A percentile compares a stretch with the other conserved stretches of the same genome.
Evolutionary conservation across 1,140 invertebrate species (phyloP).

Genomic region (Leptestheria dahalacensis): DNA sequence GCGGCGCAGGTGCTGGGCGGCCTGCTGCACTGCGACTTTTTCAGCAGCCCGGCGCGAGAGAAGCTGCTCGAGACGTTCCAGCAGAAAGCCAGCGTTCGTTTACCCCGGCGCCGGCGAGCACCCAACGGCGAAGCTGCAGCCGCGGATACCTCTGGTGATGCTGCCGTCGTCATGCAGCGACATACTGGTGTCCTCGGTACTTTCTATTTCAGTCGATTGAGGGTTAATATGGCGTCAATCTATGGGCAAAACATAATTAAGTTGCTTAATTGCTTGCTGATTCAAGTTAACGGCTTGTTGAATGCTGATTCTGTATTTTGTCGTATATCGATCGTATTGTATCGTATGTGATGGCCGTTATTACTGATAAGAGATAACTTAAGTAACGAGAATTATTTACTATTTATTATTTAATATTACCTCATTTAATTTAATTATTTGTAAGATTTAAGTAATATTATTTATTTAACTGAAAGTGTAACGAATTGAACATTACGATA

Average conservation of each 20-base stretch:
- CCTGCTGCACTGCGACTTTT: conserved; percentile 67
- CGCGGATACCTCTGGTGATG: conserved; percentile 21
- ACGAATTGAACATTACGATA: too few relatives aligned
- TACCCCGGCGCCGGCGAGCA: conserved; percentile 30
- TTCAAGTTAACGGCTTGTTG: too few relatives aligned
- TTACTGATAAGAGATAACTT: not conserved
- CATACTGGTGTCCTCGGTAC: conserved; percentile 52
- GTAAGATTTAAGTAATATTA: too few relatives aligned
- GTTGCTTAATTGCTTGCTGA: too few relatives aligned
- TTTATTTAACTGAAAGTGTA: not conserved
- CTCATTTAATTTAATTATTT: too few relatives aligned
- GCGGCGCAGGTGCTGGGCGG: conserved; percentile 70
- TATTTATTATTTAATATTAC: not conserved
- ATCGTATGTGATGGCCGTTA: not conserved
- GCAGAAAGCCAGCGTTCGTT: conserved; percentile 30
- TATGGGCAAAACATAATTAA: too few relatives aligned
- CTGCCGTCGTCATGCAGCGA: conserved; percentile 27
- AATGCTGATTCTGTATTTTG: too few relatives aligned
- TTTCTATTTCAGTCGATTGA: not conserved
- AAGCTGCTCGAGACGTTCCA: conserved; percentile 25
- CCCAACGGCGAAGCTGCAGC: conserved; percentile 20
- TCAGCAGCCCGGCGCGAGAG: conserved; percentile 32
- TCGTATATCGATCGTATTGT: too few relatives aligned
- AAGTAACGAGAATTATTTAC: not conserved
- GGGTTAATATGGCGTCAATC: too few relatives aligned